Conservation (phyloP, 1,140 invertebrate species). For the Saxidomus purpurata region DNA sequence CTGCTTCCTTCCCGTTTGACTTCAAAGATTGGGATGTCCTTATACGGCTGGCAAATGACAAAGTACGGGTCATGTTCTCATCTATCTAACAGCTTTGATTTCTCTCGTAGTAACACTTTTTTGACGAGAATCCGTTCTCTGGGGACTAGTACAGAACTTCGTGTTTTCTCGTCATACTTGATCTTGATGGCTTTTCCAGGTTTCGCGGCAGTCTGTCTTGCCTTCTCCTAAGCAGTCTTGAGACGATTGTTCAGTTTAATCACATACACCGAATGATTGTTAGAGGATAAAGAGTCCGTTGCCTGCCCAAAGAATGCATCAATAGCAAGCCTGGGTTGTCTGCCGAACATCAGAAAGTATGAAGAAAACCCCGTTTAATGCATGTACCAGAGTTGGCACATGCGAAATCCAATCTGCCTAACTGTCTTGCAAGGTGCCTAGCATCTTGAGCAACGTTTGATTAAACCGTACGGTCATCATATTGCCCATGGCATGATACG, state of each 20-base stretch:
- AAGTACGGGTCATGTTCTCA: too few species aligned
- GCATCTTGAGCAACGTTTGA: too few species aligned
- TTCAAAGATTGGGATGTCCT: slow-evolving; percentile 19
- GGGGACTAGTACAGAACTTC: not conserved
- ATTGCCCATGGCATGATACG: slow-evolving; percentile 48
- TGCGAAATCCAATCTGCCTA: too few species aligned
- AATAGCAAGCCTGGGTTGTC: slow-evolving; percentile 55
- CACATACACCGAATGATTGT: not conserved
- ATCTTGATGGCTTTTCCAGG: not conserved
- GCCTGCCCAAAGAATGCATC: slow-evolving; percentile 58
- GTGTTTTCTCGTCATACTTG: slow-evolving; percentile 6
- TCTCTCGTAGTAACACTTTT: too few species aligned
- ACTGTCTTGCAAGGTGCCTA: too few species aligned
- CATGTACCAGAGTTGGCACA: slow-evolving; percentile 62
- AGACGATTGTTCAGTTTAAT: not conserved
- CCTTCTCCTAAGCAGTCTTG: not conserved
- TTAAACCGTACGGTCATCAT: not conserved
- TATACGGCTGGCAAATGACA: slow-evolving; percentile 23
- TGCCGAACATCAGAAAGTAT: too few species aligned
- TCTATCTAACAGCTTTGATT: slow-evolving; percentile 12
- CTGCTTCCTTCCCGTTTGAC: slow-evolving; percentile 9
- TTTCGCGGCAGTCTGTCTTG: not conserved
- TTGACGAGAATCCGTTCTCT: too few species aligned
- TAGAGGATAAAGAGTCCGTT: not conserved
- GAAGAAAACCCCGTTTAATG: too few species aligned